phyloP scores from a whole-genome alignment of 2,888 invertebrate species.

The Sialis fuliginosa region DNA sequence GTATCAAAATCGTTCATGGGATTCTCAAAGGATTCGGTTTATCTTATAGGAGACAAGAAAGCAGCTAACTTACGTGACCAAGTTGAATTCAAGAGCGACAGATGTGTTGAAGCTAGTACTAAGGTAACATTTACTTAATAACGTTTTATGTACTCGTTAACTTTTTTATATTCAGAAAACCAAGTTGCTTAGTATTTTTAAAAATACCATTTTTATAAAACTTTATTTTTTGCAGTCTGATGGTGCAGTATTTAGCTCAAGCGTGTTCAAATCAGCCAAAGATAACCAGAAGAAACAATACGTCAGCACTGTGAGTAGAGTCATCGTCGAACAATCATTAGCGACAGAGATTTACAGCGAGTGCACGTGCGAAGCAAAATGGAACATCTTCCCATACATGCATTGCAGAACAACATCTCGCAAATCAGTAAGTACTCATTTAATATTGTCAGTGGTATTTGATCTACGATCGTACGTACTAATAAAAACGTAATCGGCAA shows the following conservation, averaged over 20 bases:
- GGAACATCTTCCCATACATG: not conserved
- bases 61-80: too few species aligned
- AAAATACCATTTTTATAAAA: constrained; percentile 14
- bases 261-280: constrained; percentile 35
- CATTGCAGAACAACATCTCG: not conserved
- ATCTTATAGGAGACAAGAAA: constrained; percentile 9
- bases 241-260: constrained; percentile 46
- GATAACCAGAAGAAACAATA: constrained; percentile 41
- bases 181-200: too few species aligned
- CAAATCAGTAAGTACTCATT: not conserved
- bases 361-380: constrained; percentile 18
- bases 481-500: too few species aligned
- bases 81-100: too few species aligned
- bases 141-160: too few species aligned
- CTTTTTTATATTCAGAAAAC: too few species aligned
- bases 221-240: constrained; percentile 28
- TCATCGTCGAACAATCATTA: constrained; percentile 26
- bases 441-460: not conserved
- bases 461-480: not conserved
- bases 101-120: too few species aligned
- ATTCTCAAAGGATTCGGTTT: constrained; percentile 37
- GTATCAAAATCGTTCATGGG: constrained; percentile 38
- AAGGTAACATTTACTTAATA: too few species aligned
- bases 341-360: constrained; percentile 24
- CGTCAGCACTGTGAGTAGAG: constrained; percentile 30